These are phyloP conservation scores for Pangasius mekongensis DNA, from an alignment of 2,797 vertebrate species.

Conservation along the genomic window DNA sequence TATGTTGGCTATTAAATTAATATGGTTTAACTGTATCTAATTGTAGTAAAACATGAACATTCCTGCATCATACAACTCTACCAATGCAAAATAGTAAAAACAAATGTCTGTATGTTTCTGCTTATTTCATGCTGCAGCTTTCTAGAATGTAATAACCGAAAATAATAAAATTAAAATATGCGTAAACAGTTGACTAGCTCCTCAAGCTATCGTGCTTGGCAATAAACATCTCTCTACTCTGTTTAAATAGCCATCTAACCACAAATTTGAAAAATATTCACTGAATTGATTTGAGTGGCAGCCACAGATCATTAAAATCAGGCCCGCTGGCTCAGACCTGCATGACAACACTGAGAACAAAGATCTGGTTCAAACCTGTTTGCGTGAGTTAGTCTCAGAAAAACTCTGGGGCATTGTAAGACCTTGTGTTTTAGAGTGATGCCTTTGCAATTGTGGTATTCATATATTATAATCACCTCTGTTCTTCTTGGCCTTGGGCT, in stretches of 20 bases:
- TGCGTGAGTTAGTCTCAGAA: slow-evolving; percentile 27
- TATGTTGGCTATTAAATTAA: neutral
- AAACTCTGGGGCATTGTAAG: slow-evolving; percentile 32
- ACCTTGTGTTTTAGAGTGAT: slow-evolving; percentile 37
- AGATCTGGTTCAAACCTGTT: slow-evolving; percentile 50
- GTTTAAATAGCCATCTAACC: slow-evolving; percentile 16
- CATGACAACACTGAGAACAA: slow-evolving; percentile 28
- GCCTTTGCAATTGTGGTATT: slow-evolving; percentile 42
- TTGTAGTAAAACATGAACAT: neutral
- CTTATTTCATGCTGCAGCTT: neutral
- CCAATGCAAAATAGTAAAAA: neutral
- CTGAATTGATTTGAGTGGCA: slow-evolving; percentile 38
- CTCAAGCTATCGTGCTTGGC: slow-evolving; percentile 3
- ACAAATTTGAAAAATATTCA: slow-evolving; percentile 26
- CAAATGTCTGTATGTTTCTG: neutral
- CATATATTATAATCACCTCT: slow-evolving; percentile 46
- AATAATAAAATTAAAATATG: neutral
- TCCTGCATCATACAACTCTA: neutral
- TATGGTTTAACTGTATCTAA: neutral
- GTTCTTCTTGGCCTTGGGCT: slow-evolving; percentile 36
- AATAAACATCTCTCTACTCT: neutral
- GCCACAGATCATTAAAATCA: slow-evolving; percentile 43
- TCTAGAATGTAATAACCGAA: neutral
- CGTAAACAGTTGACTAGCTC: neutral
- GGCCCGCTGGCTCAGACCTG: slow-evolving; percentile 21